These are phyloP conservation scores for Pionites leucogaster DNA, from an alignment of 2,113 vertebrate genomes.

Conservation along the genomic window DNA sequence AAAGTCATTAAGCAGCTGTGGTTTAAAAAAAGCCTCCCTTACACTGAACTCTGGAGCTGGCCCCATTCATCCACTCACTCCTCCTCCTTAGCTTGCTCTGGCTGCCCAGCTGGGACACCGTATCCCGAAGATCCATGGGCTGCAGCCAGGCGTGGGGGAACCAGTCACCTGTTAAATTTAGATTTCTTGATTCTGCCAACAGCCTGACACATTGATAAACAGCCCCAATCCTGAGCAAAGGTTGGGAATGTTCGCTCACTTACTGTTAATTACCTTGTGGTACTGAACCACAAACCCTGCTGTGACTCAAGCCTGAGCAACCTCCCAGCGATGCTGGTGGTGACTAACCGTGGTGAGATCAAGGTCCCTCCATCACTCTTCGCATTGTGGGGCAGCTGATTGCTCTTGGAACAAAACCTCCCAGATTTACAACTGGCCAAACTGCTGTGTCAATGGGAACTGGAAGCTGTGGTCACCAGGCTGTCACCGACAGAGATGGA, in stretches of 20 bases:
- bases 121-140: slow-evolving; percentile 72
- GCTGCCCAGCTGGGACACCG: slow-evolving; percentile 22
- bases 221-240: slow-evolving; percentile 64
- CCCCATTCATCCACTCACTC: slow-evolving; percentile 23
- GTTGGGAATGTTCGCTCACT: slow-evolving; percentile 60
- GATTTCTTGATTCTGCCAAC: slow-evolving; percentile 81
- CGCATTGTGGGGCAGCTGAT: neutral
- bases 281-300: slow-evolving; percentile 68
- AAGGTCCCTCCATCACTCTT: slow-evolving; percentile 43
- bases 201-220: slow-evolving; percentile 78
- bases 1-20: slow-evolving; percentile 57
- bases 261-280: slow-evolving; percentile 73
- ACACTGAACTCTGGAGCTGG: slow-evolving; percentile 6
- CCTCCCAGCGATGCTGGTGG: neutral
- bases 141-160: slow-evolving; percentile 60
- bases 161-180: slow-evolving; percentile 77
- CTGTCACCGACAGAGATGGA: neutral
- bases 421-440: slow-evolving; percentile 1
- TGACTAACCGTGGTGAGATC: neutral
- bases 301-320: slow-evolving; percentile 38
- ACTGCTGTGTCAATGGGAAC: neutral
- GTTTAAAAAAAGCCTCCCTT: slow-evolving; percentile 17
- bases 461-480: neutral
- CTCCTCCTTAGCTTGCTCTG: neutral
- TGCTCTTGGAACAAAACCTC: neutral